Percentiles rank a stretch among this genome's conserved stretches.
phyloP scores from a whole-genome alignment of 2,797 vertebrate genomes.

The Chelon labrosus region DNA sequence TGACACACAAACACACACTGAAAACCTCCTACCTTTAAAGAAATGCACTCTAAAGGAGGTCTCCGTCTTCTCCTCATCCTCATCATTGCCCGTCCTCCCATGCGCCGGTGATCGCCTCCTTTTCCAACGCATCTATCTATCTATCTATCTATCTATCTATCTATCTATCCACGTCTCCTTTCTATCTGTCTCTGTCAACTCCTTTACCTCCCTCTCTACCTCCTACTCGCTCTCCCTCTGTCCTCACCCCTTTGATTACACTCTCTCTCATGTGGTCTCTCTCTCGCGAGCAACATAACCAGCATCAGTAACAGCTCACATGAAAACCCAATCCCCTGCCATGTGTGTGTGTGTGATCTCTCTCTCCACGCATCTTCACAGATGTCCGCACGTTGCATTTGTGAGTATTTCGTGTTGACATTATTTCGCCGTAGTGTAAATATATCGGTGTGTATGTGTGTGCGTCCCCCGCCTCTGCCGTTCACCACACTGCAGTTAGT shows the following conservation, averaged over 20 bases:
- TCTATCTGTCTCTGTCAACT: conserved; percentile 11
- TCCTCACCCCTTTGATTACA: conserved; percentile 40
- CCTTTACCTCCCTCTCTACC: not conserved
- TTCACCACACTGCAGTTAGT: conserved; percentile 36
- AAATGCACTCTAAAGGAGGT: conserved; percentile 50
- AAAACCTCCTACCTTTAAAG: conserved; percentile 54
- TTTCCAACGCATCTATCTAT: conserved; percentile 61
- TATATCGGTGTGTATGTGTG: conserved; percentile 16
- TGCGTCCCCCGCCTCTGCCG: conserved; percentile 8
- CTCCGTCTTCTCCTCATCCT: conserved; percentile 53
- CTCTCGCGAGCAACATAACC: not conserved
- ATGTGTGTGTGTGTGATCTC: conserved; percentile 29
- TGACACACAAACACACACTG: conserved; percentile 3
- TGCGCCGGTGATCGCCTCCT: conserved; percentile 49
- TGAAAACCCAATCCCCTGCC: conserved; percentile 22
- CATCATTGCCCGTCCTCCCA: conserved; percentile 42
- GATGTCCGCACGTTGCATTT: conserved; percentile 1
- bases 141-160: not conserved
- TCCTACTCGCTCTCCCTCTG: conserved; percentile 3
- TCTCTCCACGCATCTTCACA: not conserved
- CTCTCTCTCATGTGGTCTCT: conserved; percentile 35
- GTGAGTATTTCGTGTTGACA: conserved; percentile 3
- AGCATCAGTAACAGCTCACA: conserved; percentile 26
- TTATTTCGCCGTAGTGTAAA: not conserved
- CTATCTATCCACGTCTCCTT: conserved; percentile 1